phyloP scores from a whole-genome alignment of 2,113 vertebrate species.

The Ageneiosus marmoratus region DNA sequence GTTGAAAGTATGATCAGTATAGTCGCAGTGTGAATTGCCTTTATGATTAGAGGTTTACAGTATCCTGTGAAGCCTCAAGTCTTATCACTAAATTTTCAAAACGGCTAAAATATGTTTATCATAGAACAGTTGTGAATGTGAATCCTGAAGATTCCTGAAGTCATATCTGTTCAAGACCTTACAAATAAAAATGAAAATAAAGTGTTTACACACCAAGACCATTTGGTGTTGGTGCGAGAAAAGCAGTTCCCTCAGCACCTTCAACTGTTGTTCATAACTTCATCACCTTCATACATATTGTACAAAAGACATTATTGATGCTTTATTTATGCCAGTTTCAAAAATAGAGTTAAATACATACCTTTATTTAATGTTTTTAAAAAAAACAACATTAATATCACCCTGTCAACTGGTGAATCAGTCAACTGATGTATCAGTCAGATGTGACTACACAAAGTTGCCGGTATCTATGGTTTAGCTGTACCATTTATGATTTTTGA shows the following conservation, averaged over 20 bases:
- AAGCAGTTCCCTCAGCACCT: not conserved
- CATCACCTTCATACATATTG: not conserved
- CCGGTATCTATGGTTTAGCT: not conserved
- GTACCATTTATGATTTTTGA: not conserved
- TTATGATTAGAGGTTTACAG: not conserved
- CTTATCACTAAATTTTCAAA: not conserved
- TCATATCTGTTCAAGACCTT: not conserved
- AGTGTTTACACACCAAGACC: not conserved
- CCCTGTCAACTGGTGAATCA: not conserved
- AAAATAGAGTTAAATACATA: not conserved
- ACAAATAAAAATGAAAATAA: not conserved
- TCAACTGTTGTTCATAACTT: not conserved
- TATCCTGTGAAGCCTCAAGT: not conserved
- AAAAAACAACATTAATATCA: not conserved
- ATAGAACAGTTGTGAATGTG: not conserved
- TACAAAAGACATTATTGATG: not conserved
- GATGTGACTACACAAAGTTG: not conserved
- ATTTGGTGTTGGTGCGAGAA: not conserved
- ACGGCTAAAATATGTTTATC: too few species aligned
- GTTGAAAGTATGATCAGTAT: not conserved
- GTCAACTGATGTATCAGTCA: not conserved
- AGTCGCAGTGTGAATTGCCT: not conserved
- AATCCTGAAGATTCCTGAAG: not conserved
- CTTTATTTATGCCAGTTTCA: not conserved
- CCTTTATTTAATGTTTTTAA: too few species aligned